Percentiles rank a stretch among this genome's conserved stretches.
These are phyloP conservation scores for Lagocephalus sceleratus DNA, from an alignment of 2,797 vertebrate species.

Conservation along the genomic window DNA sequence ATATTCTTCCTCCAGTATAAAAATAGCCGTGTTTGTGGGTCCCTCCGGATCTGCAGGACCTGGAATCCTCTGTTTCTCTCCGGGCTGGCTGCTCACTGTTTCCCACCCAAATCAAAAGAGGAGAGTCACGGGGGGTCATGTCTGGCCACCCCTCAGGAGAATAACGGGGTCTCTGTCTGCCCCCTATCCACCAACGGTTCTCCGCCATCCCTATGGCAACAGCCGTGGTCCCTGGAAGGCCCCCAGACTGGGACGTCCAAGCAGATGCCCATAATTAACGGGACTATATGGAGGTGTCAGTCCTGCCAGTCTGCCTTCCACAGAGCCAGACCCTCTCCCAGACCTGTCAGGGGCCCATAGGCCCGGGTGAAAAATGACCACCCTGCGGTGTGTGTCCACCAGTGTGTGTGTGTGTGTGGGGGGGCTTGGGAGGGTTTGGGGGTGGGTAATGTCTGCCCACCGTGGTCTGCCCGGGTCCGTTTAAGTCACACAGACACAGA, in stretches of 20 bases:
- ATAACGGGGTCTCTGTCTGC: slow-evolving; percentile 78
- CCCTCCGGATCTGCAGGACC: slow-evolving; percentile 38
- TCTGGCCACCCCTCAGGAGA: slow-evolving; percentile 83
- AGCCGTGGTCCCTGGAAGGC: slow-evolving; percentile 68
- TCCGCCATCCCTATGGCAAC: slow-evolving; percentile 80
- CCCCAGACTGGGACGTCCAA: slow-evolving; percentile 68
- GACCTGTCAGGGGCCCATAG: slow-evolving; percentile 69
- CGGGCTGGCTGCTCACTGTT: slow-evolving; percentile 58
- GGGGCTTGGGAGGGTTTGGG: neutral
- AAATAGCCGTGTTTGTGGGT: slow-evolving; percentile 9
- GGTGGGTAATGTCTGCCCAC: slow-evolving; percentile 2
- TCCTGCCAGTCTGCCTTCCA: slow-evolving; percentile 69
- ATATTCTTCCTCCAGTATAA: slow-evolving; percentile 9
- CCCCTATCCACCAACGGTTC: slow-evolving; percentile 70
- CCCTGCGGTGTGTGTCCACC: slow-evolving; percentile 44
- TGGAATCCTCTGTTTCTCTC: slow-evolving; percentile 49
- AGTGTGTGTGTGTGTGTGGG: slow-evolving; percentile 31
- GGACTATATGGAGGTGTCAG: slow-evolving; percentile 68
- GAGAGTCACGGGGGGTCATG: slow-evolving; percentile 76
- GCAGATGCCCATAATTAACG: slow-evolving; percentile 79
- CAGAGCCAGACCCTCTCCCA: slow-evolving; percentile 65
- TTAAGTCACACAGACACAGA: too few species aligned
- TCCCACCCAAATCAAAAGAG: slow-evolving; percentile 74
- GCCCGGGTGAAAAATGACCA: slow-evolving; percentile 69
- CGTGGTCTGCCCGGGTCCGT: too few species aligned